phyloP scores from a whole-genome alignment of 2,888 invertebrate genomes.

The Aleiodes testaceus region DNA sequence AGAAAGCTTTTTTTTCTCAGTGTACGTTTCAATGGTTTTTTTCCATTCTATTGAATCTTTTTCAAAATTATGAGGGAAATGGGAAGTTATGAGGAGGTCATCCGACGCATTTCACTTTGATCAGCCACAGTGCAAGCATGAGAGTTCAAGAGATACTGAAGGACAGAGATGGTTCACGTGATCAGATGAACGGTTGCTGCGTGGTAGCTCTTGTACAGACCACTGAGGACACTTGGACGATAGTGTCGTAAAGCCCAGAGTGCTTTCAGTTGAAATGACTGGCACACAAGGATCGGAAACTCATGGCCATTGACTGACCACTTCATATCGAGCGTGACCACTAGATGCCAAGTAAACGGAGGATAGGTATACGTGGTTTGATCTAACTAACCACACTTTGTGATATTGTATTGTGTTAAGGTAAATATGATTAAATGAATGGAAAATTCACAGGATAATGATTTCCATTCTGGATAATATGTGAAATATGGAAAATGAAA shows the following conservation, averaged over 20 bases:
- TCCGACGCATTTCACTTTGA: background rate
- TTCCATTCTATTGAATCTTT: too few relatives aligned
- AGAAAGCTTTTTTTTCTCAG: too few relatives aligned
- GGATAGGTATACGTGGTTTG: background rate
- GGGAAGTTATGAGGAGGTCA: background rate
- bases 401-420: conserved; percentile 3
- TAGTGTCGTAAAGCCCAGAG: conserved; percentile 66
- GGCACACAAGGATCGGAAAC: conserved; percentile 66
- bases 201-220: conserved; percentile 38
- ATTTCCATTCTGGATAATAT: too few relatives aligned
- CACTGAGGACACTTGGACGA: conserved; percentile 63
- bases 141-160: conserved; percentile 3
- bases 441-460: too few relatives aligned
- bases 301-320: conserved; percentile 70
- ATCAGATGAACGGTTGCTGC: conserved; percentile 27
- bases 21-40: too few relatives aligned
- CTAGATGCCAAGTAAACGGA: background rate
- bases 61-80: too few relatives aligned
- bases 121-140: background rate
- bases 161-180: conserved; percentile 7
- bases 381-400: conserved; percentile 14
- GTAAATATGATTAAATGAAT: background rate
- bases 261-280: conserved; percentile 70
- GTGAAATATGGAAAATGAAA: too few relatives aligned
- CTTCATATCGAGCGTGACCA: conserved; percentile 59